Percentiles rank a stretch among this genome's conserved stretches.
Evolutionary conservation across 2,888 invertebrate genomes (phyloP).

Genomic region (Colletes collaris): DNA sequence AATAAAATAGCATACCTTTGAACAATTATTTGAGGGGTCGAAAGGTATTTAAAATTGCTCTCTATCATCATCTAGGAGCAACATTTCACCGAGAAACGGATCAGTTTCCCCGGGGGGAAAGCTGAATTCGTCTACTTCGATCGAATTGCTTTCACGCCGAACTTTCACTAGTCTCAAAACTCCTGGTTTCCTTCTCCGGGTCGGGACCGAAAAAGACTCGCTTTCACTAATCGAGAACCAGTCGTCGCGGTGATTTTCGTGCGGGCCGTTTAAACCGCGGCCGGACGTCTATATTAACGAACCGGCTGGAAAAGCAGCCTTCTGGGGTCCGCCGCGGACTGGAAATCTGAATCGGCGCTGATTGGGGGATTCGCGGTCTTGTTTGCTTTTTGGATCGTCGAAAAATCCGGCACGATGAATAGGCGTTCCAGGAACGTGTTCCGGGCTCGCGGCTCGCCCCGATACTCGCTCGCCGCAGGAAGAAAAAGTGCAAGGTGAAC

Average conservation of each 20-base stretch:
- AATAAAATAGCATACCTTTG: too few relatives aligned
- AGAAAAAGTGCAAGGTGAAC: slow-evolving; percentile 58
- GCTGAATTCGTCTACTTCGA: slow-evolving; percentile 18
- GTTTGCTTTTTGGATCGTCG: slow-evolving; percentile 71
- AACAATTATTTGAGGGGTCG: too few relatives aligned
- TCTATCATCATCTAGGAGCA: too few relatives aligned
- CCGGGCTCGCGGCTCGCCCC: slow-evolving; percentile 59
- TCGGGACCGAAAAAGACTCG: neutral
- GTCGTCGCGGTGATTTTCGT: slow-evolving; percentile 10
- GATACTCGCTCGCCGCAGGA: slow-evolving; percentile 53
- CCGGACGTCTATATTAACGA: slow-evolving; percentile 78
- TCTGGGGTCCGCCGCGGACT: slow-evolving; percentile 43
- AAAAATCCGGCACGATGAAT: slow-evolving; percentile 77
- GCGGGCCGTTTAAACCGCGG: slow-evolving; percentile 40
- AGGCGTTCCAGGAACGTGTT: slow-evolving; percentile 77
- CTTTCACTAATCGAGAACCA: slow-evolving; percentile 21
- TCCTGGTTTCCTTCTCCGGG: slow-evolving; percentile 1
- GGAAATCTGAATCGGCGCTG: slow-evolving; percentile 70
- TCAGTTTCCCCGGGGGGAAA: slow-evolving; percentile 19
- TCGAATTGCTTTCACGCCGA: slow-evolving; percentile 29
- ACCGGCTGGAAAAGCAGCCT: slow-evolving; percentile 62
- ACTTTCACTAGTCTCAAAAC: slow-evolving; percentile 9
- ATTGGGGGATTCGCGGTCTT: slow-evolving; percentile 71
- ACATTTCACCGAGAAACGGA: too few relatives aligned
- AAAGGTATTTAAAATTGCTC: too few relatives aligned